Conservation (phyloP, 2,797 vertebrate genomes). For the Calcarius lapponicus region DNA sequence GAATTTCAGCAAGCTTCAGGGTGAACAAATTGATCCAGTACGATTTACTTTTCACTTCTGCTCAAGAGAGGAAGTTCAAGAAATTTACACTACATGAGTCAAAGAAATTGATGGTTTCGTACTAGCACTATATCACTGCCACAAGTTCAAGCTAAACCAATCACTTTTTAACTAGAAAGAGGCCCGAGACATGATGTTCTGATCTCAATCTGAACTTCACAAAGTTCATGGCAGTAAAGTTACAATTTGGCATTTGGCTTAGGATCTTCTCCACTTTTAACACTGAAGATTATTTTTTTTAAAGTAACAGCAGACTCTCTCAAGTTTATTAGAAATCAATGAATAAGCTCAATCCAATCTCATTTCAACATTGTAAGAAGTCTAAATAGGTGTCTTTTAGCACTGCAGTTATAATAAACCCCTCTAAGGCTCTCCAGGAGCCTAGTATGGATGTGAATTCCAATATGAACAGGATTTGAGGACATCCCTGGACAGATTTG, state of each 20-base stretch:
- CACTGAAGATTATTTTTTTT: neutral
- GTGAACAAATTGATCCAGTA: slow-evolving; percentile 53
- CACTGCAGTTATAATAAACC: slow-evolving; percentile 68
- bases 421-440: slow-evolving; percentile 53
- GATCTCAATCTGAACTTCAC: slow-evolving; percentile 57
- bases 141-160: slow-evolving; percentile 51
- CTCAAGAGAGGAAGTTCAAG: slow-evolving; percentile 50
- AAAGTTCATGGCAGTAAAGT: slow-evolving; percentile 12
- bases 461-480: slow-evolving; percentile 63
- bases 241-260: slow-evolving; percentile 35
- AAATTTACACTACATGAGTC: slow-evolving; percentile 41
- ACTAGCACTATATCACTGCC: slow-evolving; percentile 49
- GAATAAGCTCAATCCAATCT: slow-evolving; percentile 49
- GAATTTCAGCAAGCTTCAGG: slow-evolving; percentile 28
- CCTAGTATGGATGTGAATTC: slow-evolving; percentile 64
- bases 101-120: slow-evolving; percentile 52
- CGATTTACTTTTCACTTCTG: slow-evolving; percentile 45
- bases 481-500: slow-evolving; percentile 51
- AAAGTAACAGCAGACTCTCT: slow-evolving; percentile 36
- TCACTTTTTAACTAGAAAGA: slow-evolving; percentile 55
- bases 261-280: slow-evolving; percentile 21
- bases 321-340: slow-evolving; percentile 69
- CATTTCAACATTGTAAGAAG: slow-evolving; percentile 62
- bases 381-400: slow-evolving; percentile 71
- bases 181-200: slow-evolving; percentile 27